Evolutionary conservation across 2,113 vertebrate species (phyloP), one percentile per base, ranked within the genome.

Genomic region (Conger conger): DNA sequence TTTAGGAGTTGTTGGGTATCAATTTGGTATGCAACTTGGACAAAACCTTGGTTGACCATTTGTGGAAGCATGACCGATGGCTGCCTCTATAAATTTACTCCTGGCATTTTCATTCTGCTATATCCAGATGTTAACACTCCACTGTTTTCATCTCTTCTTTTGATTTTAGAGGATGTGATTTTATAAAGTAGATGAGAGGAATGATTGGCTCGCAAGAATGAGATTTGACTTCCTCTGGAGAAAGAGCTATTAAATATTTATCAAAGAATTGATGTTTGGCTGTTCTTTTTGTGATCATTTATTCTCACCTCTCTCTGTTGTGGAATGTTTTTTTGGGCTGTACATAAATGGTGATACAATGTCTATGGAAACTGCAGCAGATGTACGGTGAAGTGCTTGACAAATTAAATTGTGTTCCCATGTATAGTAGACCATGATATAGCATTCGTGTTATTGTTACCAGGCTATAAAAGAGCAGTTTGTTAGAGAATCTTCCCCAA

Each of bases 231-330:
- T 87, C n/a, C 85, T 86, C 82, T 85, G 15, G 68, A 77, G 40
- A 83, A 81, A 86, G 87, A 79, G 78, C 79, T 84, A 84, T 85
- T 82, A 40, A 88, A 80, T 84, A 88, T 86, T 87, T 54, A 89
- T 88, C 90, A 88, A 87, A 88, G 57, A 87, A 38, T 23, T 9
- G 38, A 33, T 23, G 30, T 54, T 81, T n/a, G 54, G 35, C 27
- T 15, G 76, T 83, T 87, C 84, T 83, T 63, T 84, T 33, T 82
- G 36, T 15, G 30, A n/a, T 81, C 11, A 36, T 82, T 33, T n/a
- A n/a, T n/a, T 60, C 17, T 82, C 63, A 78, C 4, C 13, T 16
- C 0, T 84, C 36, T n/a, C 23, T 5, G 45, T 81, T 1, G 3
- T 81, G 27, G 33, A 6, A 53, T 50, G 45, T 50, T 13, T 50